Evolutionary conservation across 2,113 vertebrate genomes (phyloP), one percentile per base, ranked within the genome.

Genomic region (Crocuta crocuta): DNA sequence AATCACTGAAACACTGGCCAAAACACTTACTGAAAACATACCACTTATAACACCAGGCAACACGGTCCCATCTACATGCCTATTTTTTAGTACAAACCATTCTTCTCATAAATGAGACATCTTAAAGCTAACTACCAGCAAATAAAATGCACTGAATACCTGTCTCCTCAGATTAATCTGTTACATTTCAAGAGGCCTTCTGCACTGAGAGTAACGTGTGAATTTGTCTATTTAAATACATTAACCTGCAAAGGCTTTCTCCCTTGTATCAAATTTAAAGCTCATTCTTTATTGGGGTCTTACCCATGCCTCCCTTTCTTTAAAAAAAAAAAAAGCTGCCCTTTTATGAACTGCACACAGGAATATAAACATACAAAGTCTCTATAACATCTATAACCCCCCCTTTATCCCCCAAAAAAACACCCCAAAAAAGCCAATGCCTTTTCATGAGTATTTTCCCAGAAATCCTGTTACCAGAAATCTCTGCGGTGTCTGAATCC

Each of bases 101-200:
- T 95, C 15, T 96, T 91, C 58, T 55, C 78, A 65, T 76, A 73
- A 50, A 68, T 78, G 81, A 92, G 86, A 85, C 68, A 89, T 26
- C 66, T 31, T 50, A 68, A 65, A 85, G 66, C 26, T 74, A 89
- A 89, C 68, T 63, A 53, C 55, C 53, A 79, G 45, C 83, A 92
- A 95, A 80, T 50, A 92, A 73, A 88, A 74, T n/a, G 23, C 71
- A 55, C 78, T 74, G 39, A 58, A 76, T 55, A 70, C 7, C 35
- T 24, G 28, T n/a, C 65, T 63, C 65, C 63, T 81, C 55, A 16
- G 50, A 86, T 76, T 71, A 55, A 84, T 39, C 6, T 33, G 26
- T 39, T 89, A 39, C 12, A 91, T 39, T 63, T 86, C 43, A 96
- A 78, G 43, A 79, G 26, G 63, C 63, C n/a, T 78, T 81, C 85